Base-by-base conservation (phyloP, 2,888 invertebrate species). In the Pachydiplax longipennis region DNA sequence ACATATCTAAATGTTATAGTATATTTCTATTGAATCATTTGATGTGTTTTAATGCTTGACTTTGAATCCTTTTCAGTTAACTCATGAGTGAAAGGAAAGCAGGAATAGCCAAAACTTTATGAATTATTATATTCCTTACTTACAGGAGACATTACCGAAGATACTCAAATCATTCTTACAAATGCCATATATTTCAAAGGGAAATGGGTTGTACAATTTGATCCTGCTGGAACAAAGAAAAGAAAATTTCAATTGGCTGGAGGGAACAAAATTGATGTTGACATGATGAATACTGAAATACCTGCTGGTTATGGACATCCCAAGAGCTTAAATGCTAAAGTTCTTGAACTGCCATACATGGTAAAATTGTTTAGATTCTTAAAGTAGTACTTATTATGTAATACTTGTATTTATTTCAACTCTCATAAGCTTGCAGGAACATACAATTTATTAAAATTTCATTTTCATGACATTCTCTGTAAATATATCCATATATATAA, bases 171-270 rank as follows among this genome's bases (percentile, higher is more conserved):
- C 94, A 94, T 97, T 61, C 94, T 97, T 90, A 96, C 97, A 92
- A 97, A 97, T 92, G 97, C 97, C 0, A 94, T 97, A 92, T 97
- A 97, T 93, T 97, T 97, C 94, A 96, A 96, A 92, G 97, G 97
- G n/a, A 95, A 95, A 18, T 97, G 97, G 97, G 95, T 95, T 91
- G 95, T 95, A 40, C 94, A 96, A 0, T 97, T 97, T 93, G 95
- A 96, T 91, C 93, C 93, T 15, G 93, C 93, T 4, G 92, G 93
- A 35, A 96, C 96, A 0, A 93, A 92, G 90, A 93, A 94, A 2
- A 95, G 95, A 61, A 95, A 96, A 91, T 97, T 97, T 94, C 95
- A 96, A 93, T 94, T 95, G 91, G 95, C 95, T 15, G 95, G 94
- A 81, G 94, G 94, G 0, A 95, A 44, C 10, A 53, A 91, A n/a